A percentile compares a stretch with the other conserved stretches of the same genome.
phyloP scores from a whole-genome alignment of 2,888 invertebrate genomes.

The Anarsia innoxiella region DNA sequence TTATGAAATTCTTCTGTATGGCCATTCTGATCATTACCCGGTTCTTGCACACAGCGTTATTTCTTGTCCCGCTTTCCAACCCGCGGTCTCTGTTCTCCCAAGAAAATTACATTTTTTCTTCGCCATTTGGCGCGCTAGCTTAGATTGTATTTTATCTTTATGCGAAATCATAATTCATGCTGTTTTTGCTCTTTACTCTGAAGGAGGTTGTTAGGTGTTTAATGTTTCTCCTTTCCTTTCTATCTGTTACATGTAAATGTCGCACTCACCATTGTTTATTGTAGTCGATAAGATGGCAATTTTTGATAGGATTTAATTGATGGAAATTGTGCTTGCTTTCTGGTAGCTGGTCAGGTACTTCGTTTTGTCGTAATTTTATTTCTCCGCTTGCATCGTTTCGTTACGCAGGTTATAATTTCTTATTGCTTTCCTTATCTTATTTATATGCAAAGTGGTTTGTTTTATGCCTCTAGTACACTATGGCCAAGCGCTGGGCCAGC shows the following conservation, averaged over 20 bases:
- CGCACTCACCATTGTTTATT: constrained; percentile 52
- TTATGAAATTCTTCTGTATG: constrained; percentile 6
- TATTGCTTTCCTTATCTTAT: constrained; percentile 5
- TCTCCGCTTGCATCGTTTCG: constrained; percentile 1
- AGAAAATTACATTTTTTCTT: constrained; percentile 66
- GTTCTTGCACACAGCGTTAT: constrained; percentile 25
- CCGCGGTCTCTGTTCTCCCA: constrained; percentile 45
- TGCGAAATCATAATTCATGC: constrained; percentile 70
- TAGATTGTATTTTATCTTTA: constrained; percentile 72
- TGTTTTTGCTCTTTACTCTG: constrained; percentile 55
- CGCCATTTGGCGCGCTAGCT: constrained; percentile 63
- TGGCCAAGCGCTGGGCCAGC: too few relatives aligned
- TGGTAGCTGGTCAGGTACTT: constrained; percentile 7
- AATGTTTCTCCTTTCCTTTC: constrained; percentile 53
- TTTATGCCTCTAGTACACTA: not conserved
- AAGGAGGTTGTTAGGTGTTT: constrained; percentile 53
- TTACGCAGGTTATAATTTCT: constrained; percentile 6
- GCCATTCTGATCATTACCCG: constrained; percentile 16
- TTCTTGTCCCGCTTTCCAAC: constrained; percentile 43
- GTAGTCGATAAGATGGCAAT: constrained; percentile 45
- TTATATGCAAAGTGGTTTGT: constrained; percentile 5
- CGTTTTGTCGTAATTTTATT: constrained; percentile 3
- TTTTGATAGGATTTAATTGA: constrained; percentile 42
- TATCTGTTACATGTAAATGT: constrained; percentile 47
- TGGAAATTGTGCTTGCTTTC: constrained; percentile 16